Evolutionary conservation across 2,113 vertebrate genomes (phyloP).

Genomic region (Sprattus sprattus): DNA sequence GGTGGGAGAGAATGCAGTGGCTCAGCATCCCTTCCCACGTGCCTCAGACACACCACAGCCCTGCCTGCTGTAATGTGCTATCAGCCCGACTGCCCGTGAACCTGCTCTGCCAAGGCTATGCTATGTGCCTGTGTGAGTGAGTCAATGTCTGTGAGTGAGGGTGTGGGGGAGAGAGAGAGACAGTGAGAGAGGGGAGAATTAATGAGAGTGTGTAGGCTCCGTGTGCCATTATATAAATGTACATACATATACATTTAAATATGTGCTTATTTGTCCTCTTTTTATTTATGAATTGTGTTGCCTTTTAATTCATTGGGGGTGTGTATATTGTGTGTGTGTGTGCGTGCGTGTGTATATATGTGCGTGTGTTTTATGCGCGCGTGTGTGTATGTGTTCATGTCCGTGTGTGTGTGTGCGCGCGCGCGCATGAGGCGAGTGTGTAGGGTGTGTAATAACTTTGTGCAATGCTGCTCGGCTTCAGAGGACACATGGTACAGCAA

Average conservation of each 20-base stretch:
- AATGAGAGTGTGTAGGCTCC: background rate
- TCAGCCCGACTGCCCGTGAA: slow-evolving; percentile 23
- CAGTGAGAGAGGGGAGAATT: background rate
- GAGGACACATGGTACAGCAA: background rate
- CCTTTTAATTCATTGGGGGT: slow-evolving; percentile 3
- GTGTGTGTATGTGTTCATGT: background rate
- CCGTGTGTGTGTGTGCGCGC: slow-evolving; percentile 12
- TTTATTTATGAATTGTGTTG: slow-evolving; percentile 14
- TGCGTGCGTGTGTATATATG: background rate
- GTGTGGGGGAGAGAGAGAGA: background rate
- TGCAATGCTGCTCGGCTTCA: background rate
- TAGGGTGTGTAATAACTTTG: slow-evolving; percentile 9
- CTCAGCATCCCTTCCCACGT: background rate
- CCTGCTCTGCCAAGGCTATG: background rate
- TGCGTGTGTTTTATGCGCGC: slow-evolving; percentile 11
- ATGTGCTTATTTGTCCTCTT: background rate
- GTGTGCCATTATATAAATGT: background rate
- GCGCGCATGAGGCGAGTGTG: slow-evolving; percentile 7
- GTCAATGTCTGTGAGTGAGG: slow-evolving; percentile 17
- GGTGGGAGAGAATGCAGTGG: background rate
- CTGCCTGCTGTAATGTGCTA: slow-evolving; percentile 30
- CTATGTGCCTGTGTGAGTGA: slow-evolving; percentile 26
- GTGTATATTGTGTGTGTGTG: background rate
- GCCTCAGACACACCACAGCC: background rate
- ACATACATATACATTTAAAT: slow-evolving; percentile 3